Conservation (phyloP, 35 echinoderm and acorn worm genomes). For the Lytechinus pictus region DNA sequence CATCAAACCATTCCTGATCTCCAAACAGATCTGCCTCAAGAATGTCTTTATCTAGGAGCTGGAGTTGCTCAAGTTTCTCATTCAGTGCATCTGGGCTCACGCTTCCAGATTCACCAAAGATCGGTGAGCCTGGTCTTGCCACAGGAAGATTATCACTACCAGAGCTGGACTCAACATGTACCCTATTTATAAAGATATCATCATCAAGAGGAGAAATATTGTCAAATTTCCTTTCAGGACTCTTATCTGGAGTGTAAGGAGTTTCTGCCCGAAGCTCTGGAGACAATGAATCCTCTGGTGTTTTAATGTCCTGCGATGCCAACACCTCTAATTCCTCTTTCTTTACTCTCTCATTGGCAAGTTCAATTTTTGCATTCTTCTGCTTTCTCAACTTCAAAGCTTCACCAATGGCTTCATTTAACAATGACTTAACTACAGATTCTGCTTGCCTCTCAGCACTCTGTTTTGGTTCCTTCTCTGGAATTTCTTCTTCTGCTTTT, state of each 20-base stretch:
- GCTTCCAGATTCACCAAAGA: constrained; percentile 90
- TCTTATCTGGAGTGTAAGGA: constrained; percentile 77
- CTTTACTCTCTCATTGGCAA: constrained; percentile 40
- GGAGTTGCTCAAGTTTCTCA: constrained; percentile 83
- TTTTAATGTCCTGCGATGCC: background rate
- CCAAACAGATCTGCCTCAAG: constrained; percentile 88
- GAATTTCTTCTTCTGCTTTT: constrained; percentile 39
- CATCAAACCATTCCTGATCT: constrained; percentile 99
- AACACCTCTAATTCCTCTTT: constrained; percentile 1
- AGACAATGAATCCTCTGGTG: constrained; percentile 31
- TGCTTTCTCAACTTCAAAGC: constrained; percentile 36
- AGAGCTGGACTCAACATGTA: constrained; percentile 74
- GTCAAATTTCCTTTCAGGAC: constrained; percentile 51
- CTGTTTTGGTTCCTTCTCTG: constrained; percentile 25
- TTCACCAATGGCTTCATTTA: constrained; percentile 68
- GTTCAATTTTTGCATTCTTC: constrained; percentile 31
- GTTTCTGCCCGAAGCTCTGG: constrained; percentile 60
- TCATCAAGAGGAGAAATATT: constrained; percentile 68
- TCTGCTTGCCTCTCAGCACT: constrained; percentile 37
- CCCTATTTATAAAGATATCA: constrained; percentile 86
- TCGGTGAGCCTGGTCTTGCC: constrained; percentile 87
- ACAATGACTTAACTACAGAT: constrained; percentile 43
- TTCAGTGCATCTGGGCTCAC: constrained; percentile 82
- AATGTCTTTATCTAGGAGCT: constrained; percentile 79
- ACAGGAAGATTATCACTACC: constrained; percentile 67